Evolutionary conservation across 2,888 invertebrate genomes (phyloP).

Genomic region (Heteromyza rotundicornis): DNA sequence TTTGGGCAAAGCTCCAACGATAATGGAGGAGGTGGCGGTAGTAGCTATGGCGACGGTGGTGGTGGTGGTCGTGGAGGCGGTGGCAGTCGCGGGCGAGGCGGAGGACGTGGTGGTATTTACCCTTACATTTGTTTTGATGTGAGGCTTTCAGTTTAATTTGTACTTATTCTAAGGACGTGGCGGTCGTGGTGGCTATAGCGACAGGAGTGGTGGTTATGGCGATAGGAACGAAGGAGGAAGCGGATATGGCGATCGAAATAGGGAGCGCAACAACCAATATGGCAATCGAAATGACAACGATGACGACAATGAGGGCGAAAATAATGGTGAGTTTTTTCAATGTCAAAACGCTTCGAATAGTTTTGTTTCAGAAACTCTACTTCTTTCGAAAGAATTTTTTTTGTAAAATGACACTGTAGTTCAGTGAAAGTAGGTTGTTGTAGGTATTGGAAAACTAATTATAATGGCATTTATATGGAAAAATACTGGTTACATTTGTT

Average conservation of each 20-base stretch:
- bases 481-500: too few species aligned
- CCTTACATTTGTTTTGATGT: slow-evolving; percentile 3
- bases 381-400: too few species aligned
- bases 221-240: slow-evolving; percentile 28
- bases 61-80: slow-evolving; percentile 17
- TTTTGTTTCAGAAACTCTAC: too few species aligned
- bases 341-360: too few species aligned
- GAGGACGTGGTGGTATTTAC: slow-evolving; percentile 28
- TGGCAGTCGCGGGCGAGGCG: slow-evolving; percentile 23
- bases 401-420: too few species aligned
- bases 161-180: slow-evolving; percentile 23
- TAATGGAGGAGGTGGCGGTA: slow-evolving; percentile 45
- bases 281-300: too few species aligned
- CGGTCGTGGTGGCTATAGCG: slow-evolving; percentile 25
- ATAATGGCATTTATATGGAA: too few species aligned
- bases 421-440: too few species aligned
- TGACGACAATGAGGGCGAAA: too few species aligned
- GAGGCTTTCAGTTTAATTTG: background rate
- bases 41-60: slow-evolving; percentile 19
- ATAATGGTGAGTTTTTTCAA: too few species aligned
- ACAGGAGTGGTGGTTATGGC: slow-evolving; percentile 35
- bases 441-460: too few species aligned
- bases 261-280: slow-evolving; percentile 15
- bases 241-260: slow-evolving; percentile 9
- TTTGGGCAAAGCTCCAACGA: background rate